Base-by-base conservation (phyloP, 2,797 vertebrate genomes). In the Pseudopleuronectes americanus region DNA sequence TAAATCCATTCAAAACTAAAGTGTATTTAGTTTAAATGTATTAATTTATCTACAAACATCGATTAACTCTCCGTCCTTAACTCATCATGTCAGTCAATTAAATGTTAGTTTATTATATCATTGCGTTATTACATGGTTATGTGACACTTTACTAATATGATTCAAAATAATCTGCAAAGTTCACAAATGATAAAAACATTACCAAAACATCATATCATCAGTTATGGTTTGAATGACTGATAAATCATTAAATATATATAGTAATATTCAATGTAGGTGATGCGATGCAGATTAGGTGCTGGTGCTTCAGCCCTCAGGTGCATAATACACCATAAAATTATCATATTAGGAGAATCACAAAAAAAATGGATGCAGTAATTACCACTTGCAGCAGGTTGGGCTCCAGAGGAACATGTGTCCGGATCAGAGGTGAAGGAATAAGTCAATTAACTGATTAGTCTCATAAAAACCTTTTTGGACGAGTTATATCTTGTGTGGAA, bases 211-310 rank as follows among this genome's bases (percentile, higher is more conserved):
- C 16, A 75, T 41, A 61, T 41, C 48, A 64, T 82, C 68, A 84
- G 60, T 54, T 49, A 28, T 2, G 17, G 47, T 31, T 76, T 70
- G 71, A 81, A 86, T 69, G 68, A 55, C 45, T n/a, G 31, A 63
- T 86, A 33, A 83, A 88, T 85, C 64, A 81, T 87, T 89, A 8
- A 86, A 31, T 31, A 63, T 51, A 54, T 57, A 76, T 57, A 65
- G 83, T 41, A 87, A 89, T 84, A 84, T 84, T 81, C 36, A 74
- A 56, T 78, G n/a, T n/a, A n/a, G 71, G 71, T 41, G 76, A 64
- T 80, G 71, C 6, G 58, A 77, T 51, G 75, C 58, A 74, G 72
- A 74, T 58, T 58, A 80, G 66, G 38, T 7, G 48, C 57, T 4
- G 62, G 9, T 63, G 72, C 64, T 68, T 69, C 65, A 71, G 38